Base-by-base conservation (phyloP, 2,888 invertebrate species). In the Chrysina gloriosa region DNA sequence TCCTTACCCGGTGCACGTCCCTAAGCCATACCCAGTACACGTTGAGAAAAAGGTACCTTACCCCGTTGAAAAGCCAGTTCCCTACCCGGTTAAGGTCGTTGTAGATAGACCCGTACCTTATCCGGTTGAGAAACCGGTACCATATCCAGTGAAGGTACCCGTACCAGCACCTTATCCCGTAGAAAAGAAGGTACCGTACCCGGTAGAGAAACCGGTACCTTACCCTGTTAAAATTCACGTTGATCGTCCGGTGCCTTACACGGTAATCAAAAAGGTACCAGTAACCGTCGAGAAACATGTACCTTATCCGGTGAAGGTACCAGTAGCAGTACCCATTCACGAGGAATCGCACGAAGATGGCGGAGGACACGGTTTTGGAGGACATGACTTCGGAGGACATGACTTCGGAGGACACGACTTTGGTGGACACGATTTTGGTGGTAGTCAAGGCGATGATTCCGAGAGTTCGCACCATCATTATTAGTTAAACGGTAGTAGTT, bases 261-360 rank as follows among this genome's bases (percentile, higher is more conserved):
- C 90, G 70, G 92, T 93, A 1, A n/a, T n/a, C n/a, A n/a, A n/a
- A n/a, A n/a, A n/a, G n/a, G n/a, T n/a, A n/a, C n/a, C n/a, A n/a
- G n/a, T n/a, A n/a, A n/a, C n/a, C n/a, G n/a, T n/a, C n/a, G 92
- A 92, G 70, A 92, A 92, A 79, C 92, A 90, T 36, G 91, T 92
- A 72, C 93, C 93, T 25, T 89, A 89, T 75, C 87, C 86, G 70
- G 88, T 79, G 72, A 82, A 83, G 68, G 82, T 83, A 68, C 82
- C 89, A 2, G 88, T 91, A 29, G 89, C 89, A 21, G 85, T 89
- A 14, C 86, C 85, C 36, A 84, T 90, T 25, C 87, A 89, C 63
- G 83, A 86, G 34, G 83, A 84, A 58, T 77, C 83, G 16, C 76
- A 77, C 21, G 70, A 74, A 61, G 71, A 70, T 29, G 71, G 70